Evolutionary conservation across 2,888 invertebrate genomes (phyloP), one percentile per base, ranked within the genome.

Genomic region (Oligia latruncula): DNA sequence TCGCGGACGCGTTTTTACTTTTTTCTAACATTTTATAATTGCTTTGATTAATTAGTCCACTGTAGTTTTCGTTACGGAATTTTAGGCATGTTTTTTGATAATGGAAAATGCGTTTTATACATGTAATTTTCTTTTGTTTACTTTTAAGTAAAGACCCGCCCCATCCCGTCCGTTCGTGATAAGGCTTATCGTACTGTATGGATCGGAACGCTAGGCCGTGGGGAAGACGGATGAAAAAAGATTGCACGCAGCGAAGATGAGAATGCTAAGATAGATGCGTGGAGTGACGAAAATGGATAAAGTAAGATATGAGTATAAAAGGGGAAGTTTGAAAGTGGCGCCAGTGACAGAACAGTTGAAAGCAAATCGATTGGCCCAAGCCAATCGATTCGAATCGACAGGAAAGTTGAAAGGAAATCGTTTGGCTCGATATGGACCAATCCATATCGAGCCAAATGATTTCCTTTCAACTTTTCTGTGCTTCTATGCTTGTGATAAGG

Each of bases 11-110:
- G 1, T 80, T 87, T 83, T 70, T 15, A 83, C 40, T 58, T 77
- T 82, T 84, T 84, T 71, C 58, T 58, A 85, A 80, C 80, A 79
- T 81, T 87, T 89, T 85, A 75, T 88, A 88, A 90, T 90, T 87
- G 71, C 67, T 85, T 70, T 89, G 80, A 89, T 89, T 89, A 89
- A 89, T 88, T 88, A 84, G 79, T 70, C n/a, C 49, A 58, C 58
- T 67, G 68, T 82, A 81, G 72, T 82, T 82, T 74, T 66, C 78
- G 80, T 83, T 78, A 80, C 49, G 72, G 84, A 84, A 86, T 82
- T 89, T 84, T 17, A 17, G 71, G 64, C 35, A 60, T 78, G 82
- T 87, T 87, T 71, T 65, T 46, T 2, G 73, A 82, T 74, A 78
- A 13, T 68, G 58, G 78, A 68, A 74, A 78, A 78, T 78, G 74